phyloP scores from a whole-genome alignment of 2,888 invertebrate genomes.

The Salticus scenicus region DNA sequence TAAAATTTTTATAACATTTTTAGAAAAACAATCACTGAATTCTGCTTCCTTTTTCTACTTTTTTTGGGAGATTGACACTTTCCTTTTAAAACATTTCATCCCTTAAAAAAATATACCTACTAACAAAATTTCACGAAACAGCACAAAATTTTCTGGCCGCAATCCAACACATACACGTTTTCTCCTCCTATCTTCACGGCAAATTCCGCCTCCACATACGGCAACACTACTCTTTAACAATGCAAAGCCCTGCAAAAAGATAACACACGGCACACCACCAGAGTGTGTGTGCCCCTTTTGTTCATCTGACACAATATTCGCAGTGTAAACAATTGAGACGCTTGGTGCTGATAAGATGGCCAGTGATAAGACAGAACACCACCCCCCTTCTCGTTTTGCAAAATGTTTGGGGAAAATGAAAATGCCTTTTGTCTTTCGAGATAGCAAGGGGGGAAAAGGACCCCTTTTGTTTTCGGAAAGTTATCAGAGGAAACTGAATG shows the following conservation, averaged over 20 bases:
- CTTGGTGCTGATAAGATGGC: constrained; percentile 53
- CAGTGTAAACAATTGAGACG: constrained; percentile 57
- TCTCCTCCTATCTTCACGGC: neutral
- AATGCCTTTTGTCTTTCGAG: constrained; percentile 49
- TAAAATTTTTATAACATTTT: no score
- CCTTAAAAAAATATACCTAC: no score
- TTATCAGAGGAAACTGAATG: constrained; percentile 25
- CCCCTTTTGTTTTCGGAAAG: constrained; percentile 9
- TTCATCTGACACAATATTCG: constrained; percentile 49
- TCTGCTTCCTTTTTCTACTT: no score
- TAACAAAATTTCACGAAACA: neutral
- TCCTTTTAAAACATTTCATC: no score
- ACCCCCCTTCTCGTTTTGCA: neutral
- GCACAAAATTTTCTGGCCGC: neutral
- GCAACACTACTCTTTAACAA: constrained; percentile 43
- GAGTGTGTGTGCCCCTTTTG: constrained; percentile 46
- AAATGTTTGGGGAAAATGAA: constrained; percentile 61
- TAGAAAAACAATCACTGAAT: no score
- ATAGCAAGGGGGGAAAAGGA: neutral
- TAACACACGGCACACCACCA: constrained; percentile 28
- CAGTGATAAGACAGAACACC: constrained; percentile 19
- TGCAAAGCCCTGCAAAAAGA: constrained; percentile 44
- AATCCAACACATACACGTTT: neutral
- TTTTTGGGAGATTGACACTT: no score
- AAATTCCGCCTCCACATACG: neutral